Evolutionary conservation across 2,888 invertebrate species (phyloP).

Genomic region (Pristionchus arcanus): DNA sequence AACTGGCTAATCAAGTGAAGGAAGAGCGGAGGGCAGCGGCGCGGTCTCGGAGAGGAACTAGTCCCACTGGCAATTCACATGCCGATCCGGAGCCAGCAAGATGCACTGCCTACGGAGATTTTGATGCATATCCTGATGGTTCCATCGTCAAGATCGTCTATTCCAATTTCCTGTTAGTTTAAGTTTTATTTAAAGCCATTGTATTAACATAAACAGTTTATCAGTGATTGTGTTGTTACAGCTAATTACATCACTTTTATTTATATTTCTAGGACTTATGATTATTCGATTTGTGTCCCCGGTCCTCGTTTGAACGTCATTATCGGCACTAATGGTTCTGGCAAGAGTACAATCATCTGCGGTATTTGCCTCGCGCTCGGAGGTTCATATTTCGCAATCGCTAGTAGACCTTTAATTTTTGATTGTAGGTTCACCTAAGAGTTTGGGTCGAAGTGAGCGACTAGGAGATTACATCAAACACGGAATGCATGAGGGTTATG

Average conservation of each 20-base stretch:
- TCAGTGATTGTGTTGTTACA: background rate
- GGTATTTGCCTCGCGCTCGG: slow-evolving; percentile 76
- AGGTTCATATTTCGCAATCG: slow-evolving; percentile 56
- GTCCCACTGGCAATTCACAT: background rate
- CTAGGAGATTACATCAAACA: slow-evolving; percentile 72
- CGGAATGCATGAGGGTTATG: slow-evolving; percentile 68
- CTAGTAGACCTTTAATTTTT: background rate
- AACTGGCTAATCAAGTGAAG: slow-evolving; percentile 39
- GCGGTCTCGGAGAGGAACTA: background rate
- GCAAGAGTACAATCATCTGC: slow-evolving; percentile 76
- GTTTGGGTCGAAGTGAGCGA: slow-evolving; percentile 72
- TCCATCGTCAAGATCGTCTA: slow-evolving; percentile 67
- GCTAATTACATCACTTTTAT: background rate
- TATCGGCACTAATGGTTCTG: slow-evolving; percentile 75
- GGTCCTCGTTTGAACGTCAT: slow-evolving; percentile 73
- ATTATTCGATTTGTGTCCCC: slow-evolving; percentile 64
- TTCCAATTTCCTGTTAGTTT: slow-evolving; percentile 68
- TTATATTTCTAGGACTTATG: slow-evolving; percentile 68
- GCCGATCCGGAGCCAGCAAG: background rate
- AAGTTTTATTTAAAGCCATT: background rate
- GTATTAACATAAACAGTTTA: background rate
- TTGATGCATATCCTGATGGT: slow-evolving; percentile 60
- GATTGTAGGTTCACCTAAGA: slow-evolving; percentile 54
- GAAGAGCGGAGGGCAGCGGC: background rate
- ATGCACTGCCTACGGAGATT: slow-evolving; percentile 37